These are phyloP conservation scores for Sebastes alutus DNA, from an alignment of 2,797 vertebrate genomes.

Conservation along the genomic window DNA sequence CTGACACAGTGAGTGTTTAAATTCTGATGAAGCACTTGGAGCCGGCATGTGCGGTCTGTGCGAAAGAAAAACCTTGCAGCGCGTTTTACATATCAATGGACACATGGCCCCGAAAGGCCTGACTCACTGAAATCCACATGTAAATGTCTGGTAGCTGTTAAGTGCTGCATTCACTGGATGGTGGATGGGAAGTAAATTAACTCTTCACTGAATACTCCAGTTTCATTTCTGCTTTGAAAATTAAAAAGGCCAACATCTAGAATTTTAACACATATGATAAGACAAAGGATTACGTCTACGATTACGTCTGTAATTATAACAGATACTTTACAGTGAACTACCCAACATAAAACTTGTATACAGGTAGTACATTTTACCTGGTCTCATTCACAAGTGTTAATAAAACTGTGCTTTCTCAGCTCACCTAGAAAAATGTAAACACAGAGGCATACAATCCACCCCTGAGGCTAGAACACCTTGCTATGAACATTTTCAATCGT, in stretches of 20 bases:
- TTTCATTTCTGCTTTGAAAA: conserved; percentile 14
- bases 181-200: conserved; percentile 34
- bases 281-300: background rate
- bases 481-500: background rate
- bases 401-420: background rate
- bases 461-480: background rate
- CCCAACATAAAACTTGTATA: background rate
- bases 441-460: background rate
- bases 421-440: background rate
- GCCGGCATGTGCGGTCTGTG: conserved; percentile 42
- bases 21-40: conserved; percentile 51
- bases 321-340: background rate
- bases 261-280: background rate
- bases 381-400: background rate
- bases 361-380: background rate
- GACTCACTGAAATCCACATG: conserved; percentile 61
- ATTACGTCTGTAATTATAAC: background rate
- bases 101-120: conserved; percentile 46
- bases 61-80: conserved; percentile 45
- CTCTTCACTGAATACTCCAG: background rate
- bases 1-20: conserved; percentile 40
- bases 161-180: conserved; percentile 30
- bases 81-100: conserved; percentile 81
- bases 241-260: background rate
- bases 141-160: conserved; percentile 59